Percentiles rank a stretch among this genome's conserved stretches.
These are phyloP conservation scores for Gymnoscopelus microlampas DNA, from an alignment of 2,797 vertebrate species.

Conservation along the genomic window DNA sequence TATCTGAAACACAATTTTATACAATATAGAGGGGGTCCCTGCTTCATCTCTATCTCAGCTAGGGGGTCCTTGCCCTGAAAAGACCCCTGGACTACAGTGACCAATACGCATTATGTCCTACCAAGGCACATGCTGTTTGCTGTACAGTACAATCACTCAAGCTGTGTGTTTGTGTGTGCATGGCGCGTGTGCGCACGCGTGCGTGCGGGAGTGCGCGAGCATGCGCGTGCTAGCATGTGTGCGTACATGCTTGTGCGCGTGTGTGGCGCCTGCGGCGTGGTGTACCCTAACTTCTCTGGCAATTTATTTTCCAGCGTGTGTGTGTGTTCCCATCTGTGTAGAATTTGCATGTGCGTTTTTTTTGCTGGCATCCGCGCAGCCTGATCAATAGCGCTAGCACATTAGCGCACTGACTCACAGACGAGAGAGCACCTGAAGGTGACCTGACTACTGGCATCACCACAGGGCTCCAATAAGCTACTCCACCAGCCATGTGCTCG, in stretches of 20 bases:
- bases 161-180: constrained; percentile 52
- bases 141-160: constrained; percentile 11
- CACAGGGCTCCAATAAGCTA: constrained; percentile 88
- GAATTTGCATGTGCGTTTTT: constrained; percentile 27
- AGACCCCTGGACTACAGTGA: too few species aligned
- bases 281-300: too few species aligned
- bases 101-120: constrained; percentile 51
- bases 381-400: constrained; percentile 87
- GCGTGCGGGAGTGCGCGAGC: constrained; percentile 16
- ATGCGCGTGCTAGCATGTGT: background rate
- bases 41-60: too few species aligned
- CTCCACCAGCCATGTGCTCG: constrained; percentile 82
- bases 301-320: background rate
- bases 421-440: constrained; percentile 90
- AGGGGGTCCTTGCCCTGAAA: too few species aligned
- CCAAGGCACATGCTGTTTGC: constrained; percentile 80
- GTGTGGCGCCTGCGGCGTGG: background rate
- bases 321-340: constrained; percentile 18
- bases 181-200: too few species aligned
- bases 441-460: constrained; percentile 92
- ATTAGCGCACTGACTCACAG: constrained; percentile 84
- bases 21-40: too few species aligned
- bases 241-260: background rate
- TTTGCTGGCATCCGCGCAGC: constrained; percentile 47
- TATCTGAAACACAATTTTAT: too few species aligned